Base-by-base conservation (phyloP, 2,888 invertebrate genomes). In the Drepanosiphum platanoidis region DNA sequence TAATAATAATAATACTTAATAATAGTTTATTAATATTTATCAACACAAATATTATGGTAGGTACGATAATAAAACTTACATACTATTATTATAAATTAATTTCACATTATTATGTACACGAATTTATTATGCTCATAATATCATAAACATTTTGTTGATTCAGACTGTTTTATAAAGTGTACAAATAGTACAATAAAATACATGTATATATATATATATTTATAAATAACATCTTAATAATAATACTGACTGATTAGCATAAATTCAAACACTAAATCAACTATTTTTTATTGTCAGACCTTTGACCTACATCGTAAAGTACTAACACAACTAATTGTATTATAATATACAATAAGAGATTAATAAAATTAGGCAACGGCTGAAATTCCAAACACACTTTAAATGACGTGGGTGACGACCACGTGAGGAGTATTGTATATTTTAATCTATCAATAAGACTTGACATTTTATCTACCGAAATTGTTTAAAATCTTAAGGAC, bases 141-240 rank as follows among this genome's bases (percentile, higher is more conserved):
- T 75, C 39, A 39, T 66, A 68, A 52, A 84, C 83, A 84, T 84
- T 84, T 84, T 84, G 75, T 84, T 84, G 83, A 84, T 75, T 84
- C 13, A 36, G 83, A 84, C 83, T 66, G 83, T 77, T 68, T 83
- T 84, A 75, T 68, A 80, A 82, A 86, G 11, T 58, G 9, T 52
- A 52, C 8, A 80, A 74, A 52, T 32, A 52, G 7, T 39, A 39
- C 4, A 39, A 32, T 46, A 66, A 5, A 66, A 32, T 0, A 18
- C 30, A 46, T 30, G 22, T 30, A 34, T 52, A 72, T 72, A 46
- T 1, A 8, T 32, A 70, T 34, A 2, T 36, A 71, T 3, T 8
- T 58, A 52, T 18, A 32, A 22, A 58, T 58, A 75, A 27, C 15
- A 27, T 13, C n/a, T 74, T 74, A 52, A 74, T 7, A 2, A 22